These are phyloP conservation scores for Rhinolophus sinicus DNA, from an alignment of 2,113 vertebrate species.

Conservation along the genomic window DNA sequence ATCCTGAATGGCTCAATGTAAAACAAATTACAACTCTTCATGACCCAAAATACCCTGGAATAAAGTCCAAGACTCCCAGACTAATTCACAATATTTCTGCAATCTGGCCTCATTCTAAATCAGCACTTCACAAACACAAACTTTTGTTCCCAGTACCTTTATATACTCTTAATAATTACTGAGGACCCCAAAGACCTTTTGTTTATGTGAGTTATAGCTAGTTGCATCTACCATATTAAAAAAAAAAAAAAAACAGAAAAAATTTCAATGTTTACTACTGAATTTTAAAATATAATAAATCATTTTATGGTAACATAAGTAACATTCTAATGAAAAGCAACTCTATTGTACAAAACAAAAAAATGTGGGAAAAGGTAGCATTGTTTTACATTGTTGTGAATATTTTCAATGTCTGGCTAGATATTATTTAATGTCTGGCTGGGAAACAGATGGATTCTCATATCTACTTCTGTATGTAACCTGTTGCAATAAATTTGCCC, in stretches of 20 bases:
- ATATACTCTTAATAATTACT: background rate
- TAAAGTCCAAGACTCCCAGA: background rate
- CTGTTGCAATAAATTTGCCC: background rate
- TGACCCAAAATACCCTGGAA: background rate
- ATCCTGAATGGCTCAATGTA: background rate
- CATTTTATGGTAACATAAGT: slow-evolving; percentile 16
- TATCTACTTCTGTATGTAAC: slow-evolving; percentile 53
- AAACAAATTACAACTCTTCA: background rate
- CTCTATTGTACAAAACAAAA: background rate
- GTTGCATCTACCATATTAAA: background rate
- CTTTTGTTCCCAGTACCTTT: background rate
- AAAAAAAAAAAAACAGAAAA: slow-evolving; percentile 31
- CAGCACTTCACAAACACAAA: slow-evolving; percentile 9
- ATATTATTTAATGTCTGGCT: slow-evolving; percentile 29
- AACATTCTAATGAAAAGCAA: slow-evolving; percentile 25
- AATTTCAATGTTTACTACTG: background rate
- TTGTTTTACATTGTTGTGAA: background rate
- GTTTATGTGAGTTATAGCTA: background rate
- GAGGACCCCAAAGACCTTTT: background rate
- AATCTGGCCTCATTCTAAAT: background rate
- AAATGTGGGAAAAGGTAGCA: background rate
- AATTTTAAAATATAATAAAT: slow-evolving; percentile 7
- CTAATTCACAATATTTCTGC: background rate
- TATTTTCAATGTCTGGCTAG: background rate
- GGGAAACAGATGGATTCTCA: slow-evolving; percentile 20